Percentiles rank a stretch among this genome's conserved stretches.
phyloP scores from a whole-genome alignment of 2,113 vertebrate genomes.

The Sapayoa aenigma region DNA sequence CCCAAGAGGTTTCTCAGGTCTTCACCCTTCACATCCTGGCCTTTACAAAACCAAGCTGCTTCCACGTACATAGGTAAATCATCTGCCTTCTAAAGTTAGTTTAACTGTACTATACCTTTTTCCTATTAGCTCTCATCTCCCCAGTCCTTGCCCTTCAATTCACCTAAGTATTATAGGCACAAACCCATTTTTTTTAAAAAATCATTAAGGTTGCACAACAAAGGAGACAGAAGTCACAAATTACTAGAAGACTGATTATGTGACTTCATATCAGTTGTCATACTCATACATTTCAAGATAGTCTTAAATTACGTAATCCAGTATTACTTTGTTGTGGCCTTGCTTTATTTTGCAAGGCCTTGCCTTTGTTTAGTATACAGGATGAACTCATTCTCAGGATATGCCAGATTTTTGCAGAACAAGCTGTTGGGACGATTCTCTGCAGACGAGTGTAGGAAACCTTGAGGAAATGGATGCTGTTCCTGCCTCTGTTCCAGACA shows the following conservation, averaged over 20 bases:
- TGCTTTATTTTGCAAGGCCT: not conserved
- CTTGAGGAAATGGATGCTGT: slow-evolving; percentile 24
- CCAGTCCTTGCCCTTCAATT: not conserved
- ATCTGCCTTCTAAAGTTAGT: not conserved
- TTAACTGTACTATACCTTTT: not conserved
- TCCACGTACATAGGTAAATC: not conserved
- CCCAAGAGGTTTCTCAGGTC: not conserved
- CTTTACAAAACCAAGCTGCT: not conserved
- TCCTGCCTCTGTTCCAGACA: slow-evolving; percentile 43
- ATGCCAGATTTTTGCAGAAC: not conserved
- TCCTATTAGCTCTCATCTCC: not conserved
- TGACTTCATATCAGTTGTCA: not conserved
- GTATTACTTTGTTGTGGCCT: not conserved
- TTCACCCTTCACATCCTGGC: not conserved
- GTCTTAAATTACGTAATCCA: not conserved
- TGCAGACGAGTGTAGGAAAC: not conserved
- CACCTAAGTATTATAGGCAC: not conserved
- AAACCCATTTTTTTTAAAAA: not conserved
- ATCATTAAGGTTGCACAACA: not conserved
- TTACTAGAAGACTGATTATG: not conserved
- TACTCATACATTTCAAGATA: not conserved
- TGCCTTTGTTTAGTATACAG: not conserved
- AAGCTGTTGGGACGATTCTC: not conserved
- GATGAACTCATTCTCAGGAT: not conserved
- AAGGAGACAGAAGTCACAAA: not conserved